Percentiles rank a stretch among this genome's conserved stretches.
phyloP scores from a whole-genome alignment of 2,888 invertebrate species.

The Nebria salina region DNA sequence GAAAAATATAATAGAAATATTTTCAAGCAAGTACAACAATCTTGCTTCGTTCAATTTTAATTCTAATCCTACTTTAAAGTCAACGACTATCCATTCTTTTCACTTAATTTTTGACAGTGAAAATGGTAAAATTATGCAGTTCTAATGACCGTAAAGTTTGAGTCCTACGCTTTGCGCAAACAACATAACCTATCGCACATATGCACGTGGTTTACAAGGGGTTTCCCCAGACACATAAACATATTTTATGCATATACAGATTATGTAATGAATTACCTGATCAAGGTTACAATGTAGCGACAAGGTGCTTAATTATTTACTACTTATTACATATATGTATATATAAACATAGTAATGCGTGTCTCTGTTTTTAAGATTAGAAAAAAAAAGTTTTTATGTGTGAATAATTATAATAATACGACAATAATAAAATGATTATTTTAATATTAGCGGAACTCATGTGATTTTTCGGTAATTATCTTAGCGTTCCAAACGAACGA shows the following conservation, averaged over 20 bases:
- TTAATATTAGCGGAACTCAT: background rate
- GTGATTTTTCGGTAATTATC: background rate
- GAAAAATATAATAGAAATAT: background rate
- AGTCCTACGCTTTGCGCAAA: background rate
- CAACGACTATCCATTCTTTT: background rate
- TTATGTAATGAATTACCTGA: background rate
- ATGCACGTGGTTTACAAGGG: background rate
- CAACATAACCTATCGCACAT: background rate
- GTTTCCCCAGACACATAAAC: background rate
- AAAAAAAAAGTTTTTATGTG: no score
- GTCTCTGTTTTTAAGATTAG: no score
- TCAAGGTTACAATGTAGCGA: background rate
- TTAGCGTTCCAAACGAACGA: no score
- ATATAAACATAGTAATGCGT: background rate
- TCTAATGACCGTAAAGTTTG: background rate
- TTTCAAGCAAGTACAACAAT: background rate
- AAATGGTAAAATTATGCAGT: background rate
- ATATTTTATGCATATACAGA: background rate
- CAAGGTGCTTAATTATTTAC: background rate
- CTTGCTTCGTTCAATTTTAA: background rate
- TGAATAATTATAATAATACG: background rate
- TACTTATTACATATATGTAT: background rate
- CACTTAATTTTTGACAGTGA: background rate
- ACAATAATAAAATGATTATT: conserved; percentile 1
- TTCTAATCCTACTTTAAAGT: background rate